Evolutionary conservation across 2,797 vertebrate genomes (phyloP).

Genomic region (Vespertilio murinus): DNA sequence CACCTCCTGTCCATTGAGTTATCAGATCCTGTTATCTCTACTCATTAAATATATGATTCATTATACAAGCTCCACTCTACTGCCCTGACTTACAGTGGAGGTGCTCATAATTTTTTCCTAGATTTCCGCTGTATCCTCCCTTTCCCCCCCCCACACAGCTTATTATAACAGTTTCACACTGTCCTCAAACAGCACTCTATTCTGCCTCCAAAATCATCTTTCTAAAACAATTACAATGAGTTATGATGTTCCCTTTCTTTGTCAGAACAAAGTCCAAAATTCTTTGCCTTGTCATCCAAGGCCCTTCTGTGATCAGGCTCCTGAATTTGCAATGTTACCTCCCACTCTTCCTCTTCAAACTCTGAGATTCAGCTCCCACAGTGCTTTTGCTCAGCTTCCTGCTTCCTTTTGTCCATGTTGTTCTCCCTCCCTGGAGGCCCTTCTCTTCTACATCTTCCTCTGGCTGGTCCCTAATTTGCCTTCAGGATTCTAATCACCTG

Average conservation of each 20-base stretch:
- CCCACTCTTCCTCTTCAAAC: not conserved
- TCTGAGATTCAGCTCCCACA: not conserved
- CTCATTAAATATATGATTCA: not conserved
- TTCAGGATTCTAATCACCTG: not conserved
- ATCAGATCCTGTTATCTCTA: not conserved
- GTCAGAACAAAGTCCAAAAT: not conserved
- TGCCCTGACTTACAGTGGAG: not conserved
- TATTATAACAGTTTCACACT: not conserved
- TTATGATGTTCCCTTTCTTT: not conserved
- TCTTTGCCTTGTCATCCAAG: not conserved
- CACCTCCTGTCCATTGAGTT: not conserved
- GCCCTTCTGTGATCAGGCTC: not conserved
- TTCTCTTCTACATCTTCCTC: not conserved
- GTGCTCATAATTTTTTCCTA: not conserved
- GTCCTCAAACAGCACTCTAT: not conserved
- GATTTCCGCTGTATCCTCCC: not conserved
- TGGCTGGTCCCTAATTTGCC: not conserved
- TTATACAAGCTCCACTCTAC: not conserved
- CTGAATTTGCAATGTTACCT: not conserved
- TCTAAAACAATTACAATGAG: not conserved
- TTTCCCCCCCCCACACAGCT: not conserved
- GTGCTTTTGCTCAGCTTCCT: not conserved
- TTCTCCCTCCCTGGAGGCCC: not conserved
- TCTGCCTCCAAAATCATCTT: not conserved
- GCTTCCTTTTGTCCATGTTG: not conserved